Base-by-base conservation (phyloP, 1,140 invertebrate genomes). In the Spodoptera litura region DNA sequence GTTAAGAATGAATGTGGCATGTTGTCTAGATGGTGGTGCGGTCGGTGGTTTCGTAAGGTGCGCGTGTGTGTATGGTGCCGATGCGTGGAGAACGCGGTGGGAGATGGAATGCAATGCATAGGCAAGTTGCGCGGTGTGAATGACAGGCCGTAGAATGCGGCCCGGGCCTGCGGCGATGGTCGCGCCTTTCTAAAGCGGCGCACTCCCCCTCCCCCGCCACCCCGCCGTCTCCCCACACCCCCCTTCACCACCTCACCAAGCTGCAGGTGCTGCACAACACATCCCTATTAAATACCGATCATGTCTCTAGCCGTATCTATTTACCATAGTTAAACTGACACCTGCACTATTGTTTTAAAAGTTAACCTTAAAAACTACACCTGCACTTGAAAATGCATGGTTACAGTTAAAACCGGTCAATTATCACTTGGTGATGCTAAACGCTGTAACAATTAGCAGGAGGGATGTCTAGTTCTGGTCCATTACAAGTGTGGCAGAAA, bases 61-160 rank as follows among this genome's bases (percentile, higher is more conserved):
- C 88, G 86, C 83, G 83, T 88, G 84, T 85, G 82, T 88, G 86
- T 83, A 81, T 79, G 84, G 79, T 83, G 85, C 56, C 88, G 85
- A 87, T 88, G 87, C 85, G 86, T 89, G 84, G 84, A 88, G 87
- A 92, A 85, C 80, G 88, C 87, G 89, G 86, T 82, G 88, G 89
- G 91, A 92, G 91, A 92, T 89, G 89, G 92, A 91, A 93, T 93
- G 92, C 92, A 93, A 90, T 88, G 91, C 91, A 93, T 94, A 94
- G 92, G 89, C 93, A 93, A 94, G 87, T 93, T 91, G 91, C 89
- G 88, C 91, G 91, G 89, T 92, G 93, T 94, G 92, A 94, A 94
- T 94, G 93, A 94, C 93, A 94, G 90, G 91, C 93, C 88, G 90
- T 94, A 94, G 93, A 94, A 94, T 93, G 93, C 91, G 91, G 93